Percentiles rank a stretch among this genome's conserved stretches.
These are phyloP conservation scores for Heliopora coerulea DNA, from an alignment of 92 coral and sea anemone genomes.

Conservation along the genomic window DNA sequence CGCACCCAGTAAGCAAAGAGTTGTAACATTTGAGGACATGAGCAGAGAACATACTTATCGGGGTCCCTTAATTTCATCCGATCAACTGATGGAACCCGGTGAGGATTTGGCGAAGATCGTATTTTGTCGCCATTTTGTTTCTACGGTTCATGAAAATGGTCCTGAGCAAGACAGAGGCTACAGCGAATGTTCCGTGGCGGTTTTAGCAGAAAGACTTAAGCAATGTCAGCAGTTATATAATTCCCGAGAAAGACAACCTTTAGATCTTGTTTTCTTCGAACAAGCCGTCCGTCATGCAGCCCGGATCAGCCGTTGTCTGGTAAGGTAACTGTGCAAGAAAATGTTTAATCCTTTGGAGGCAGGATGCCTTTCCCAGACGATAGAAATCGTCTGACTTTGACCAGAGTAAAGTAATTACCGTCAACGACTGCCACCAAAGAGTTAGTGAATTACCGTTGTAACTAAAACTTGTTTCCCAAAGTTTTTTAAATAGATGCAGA, in stretches of 20 bases:
- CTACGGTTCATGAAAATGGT: slow-evolving; percentile 52
- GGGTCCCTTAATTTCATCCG: slow-evolving; percentile 80
- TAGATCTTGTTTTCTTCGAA: slow-evolving; percentile 82
- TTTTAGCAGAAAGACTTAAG: slow-evolving; percentile 74
- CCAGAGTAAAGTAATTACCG: too few species aligned
- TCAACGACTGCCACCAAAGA: too few species aligned
- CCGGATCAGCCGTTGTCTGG: slow-evolving; percentile 87
- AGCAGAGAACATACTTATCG: slow-evolving; percentile 54
- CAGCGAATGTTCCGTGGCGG: slow-evolving; percentile 71
- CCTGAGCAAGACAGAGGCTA: slow-evolving; percentile 72
- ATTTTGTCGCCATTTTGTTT: slow-evolving; percentile 85
- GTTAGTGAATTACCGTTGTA: too few species aligned
- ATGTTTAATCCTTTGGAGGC: too few species aligned
- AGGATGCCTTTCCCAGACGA: too few species aligned
- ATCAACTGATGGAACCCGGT: slow-evolving; percentile 74
- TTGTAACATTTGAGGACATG: slow-evolving; percentile 78
- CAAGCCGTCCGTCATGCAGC: slow-evolving; percentile 87
- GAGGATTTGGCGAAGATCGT: slow-evolving; percentile 82
- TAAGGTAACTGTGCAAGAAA: slow-evolving; percentile 55
- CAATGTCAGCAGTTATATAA: slow-evolving; percentile 68
- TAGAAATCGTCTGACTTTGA: too few species aligned
- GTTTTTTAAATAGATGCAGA: too few species aligned
- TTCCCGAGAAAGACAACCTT: slow-evolving; percentile 50
- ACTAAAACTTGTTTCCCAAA: too few species aligned
- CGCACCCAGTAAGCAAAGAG: slow-evolving; percentile 48